phyloP scores from a whole-genome alignment of 2,113 vertebrate species.

The Ramphastos sulfuratus region DNA sequence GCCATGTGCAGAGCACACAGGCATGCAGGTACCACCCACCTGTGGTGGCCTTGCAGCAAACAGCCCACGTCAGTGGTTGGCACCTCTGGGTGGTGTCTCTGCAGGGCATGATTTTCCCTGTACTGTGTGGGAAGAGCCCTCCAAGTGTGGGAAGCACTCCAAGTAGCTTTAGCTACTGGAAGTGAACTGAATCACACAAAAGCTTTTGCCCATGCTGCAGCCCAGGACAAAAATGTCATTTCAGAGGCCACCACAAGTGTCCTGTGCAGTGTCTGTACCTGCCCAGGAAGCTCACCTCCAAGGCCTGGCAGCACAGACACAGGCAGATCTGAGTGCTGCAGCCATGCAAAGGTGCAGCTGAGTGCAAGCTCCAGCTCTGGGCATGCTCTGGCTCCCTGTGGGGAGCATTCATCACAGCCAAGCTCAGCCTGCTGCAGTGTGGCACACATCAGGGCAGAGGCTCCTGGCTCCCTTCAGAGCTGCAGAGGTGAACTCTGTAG shows the following conservation, averaged over 20 bases:
- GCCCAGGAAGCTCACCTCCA: not conserved
- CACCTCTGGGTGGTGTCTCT: not conserved
- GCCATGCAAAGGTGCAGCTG: not conserved
- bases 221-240: not conserved
- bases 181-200: not conserved
- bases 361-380: not conserved
- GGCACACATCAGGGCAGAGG: not conserved
- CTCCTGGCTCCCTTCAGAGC: not conserved
- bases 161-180: not conserved
- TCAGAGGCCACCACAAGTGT: not conserved
- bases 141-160: too few relatives aligned
- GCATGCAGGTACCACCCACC: too few relatives aligned
- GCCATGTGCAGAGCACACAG: accelerated
- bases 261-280: accelerated
- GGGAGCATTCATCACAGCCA: not conserved
- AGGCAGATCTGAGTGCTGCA: accelerated
- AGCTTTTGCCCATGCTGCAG: not conserved
- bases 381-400: not conserved
- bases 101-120: not conserved
- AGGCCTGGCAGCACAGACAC: not conserved
- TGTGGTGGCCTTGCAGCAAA: not conserved
- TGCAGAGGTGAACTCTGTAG: not conserved
- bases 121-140: not conserved
- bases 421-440: not conserved
- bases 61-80: not conserved